Base-by-base conservation (phyloP, 2,888 invertebrate species). In the Volucella zonaria region DNA sequence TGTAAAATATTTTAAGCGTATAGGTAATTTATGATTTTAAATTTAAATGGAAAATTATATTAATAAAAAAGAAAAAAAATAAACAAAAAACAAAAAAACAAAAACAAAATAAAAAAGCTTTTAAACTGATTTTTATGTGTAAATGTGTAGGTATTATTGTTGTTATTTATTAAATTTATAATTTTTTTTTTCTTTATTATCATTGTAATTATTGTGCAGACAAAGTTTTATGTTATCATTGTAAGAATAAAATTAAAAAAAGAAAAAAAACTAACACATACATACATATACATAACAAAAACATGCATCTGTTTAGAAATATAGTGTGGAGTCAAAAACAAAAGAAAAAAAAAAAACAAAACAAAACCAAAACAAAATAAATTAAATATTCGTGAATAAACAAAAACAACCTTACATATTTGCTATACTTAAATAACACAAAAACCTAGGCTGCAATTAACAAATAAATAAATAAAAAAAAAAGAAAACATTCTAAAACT, bases 71-170 rank as follows among this genome's bases (percentile, higher is more conserved):
- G 18, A 3, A 23, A 23, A 51, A 56, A 49, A 71, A n/a, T n/a
- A 49, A 71, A 23, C 2, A 3, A 23, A 23, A 51, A 56, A 49
- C 66, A 54, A 59, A 74, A 1, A 81, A 38, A 42, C 8, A 62
- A 45, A 71, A 51, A 81, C 42, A 42, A 66, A 38, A 45, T 42
- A 71, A 71, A 68, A 47, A 23, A 64, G 66, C 47, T 66, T 74
- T 49, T n/a, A 58, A 77, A 75, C 70, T 82, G 79, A 80, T 83
- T 85, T 85, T 76, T 77, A 82, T 70, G 82, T 78, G 78, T 86
- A 86, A 51, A 79, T 82, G 61, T 86, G 75, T 86, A 86, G 77
- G 67, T 75, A 78, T 81, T 86, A 86, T 82, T 86, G 78, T 80
- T 81, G 81, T 81, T 85, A 86, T 86, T 86, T 82, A 86, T 79